Percentiles rank a stretch among this genome's conserved stretches.
Evolutionary conservation across 1,140 invertebrate species (phyloP).

Genomic region (Drosophila asahinai): DNA sequence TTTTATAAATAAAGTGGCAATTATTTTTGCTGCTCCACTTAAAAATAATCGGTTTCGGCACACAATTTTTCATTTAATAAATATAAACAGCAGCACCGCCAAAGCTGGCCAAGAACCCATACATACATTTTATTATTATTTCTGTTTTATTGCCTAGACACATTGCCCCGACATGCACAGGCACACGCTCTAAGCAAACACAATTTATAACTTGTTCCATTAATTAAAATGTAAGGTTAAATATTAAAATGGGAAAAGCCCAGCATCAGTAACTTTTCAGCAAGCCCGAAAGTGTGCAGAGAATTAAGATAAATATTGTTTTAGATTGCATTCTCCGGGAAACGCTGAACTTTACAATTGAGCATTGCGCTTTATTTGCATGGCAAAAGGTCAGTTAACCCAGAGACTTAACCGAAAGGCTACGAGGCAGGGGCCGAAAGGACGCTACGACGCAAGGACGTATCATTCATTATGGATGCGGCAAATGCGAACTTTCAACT

Average conservation of each 20-base stretch:
- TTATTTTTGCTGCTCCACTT: too few species aligned
- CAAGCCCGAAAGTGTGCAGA: neutral
- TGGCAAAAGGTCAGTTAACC: slow-evolving; percentile 74
- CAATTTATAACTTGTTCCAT: slow-evolving; percentile 36
- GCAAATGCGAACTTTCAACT: slow-evolving; percentile 64
- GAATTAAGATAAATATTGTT: slow-evolving; percentile 27
- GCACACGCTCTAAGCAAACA: slow-evolving; percentile 24
- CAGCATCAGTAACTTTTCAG: slow-evolving; percentile 34
- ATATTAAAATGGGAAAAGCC: slow-evolving; percentile 50
- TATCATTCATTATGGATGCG: slow-evolving; percentile 71
- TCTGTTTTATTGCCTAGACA: slow-evolving; percentile 16
- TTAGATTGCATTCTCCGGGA: slow-evolving; percentile 23
- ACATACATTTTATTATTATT: slow-evolving; percentile 5
- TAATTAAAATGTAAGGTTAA: slow-evolving; percentile 59
- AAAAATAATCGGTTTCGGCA: neutral
- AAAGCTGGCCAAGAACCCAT: neutral
- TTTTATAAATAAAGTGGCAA: neutral
- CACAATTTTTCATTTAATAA: slow-evolving; percentile 12
- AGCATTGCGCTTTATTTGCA: slow-evolving; percentile 34
- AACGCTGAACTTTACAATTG: slow-evolving; percentile 22
- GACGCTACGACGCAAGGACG: slow-evolving; percentile 21
- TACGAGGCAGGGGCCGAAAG: slow-evolving; percentile 19
- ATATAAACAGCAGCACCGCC: neutral
- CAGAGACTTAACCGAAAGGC: slow-evolving; percentile 48
- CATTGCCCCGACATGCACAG: neutral